Base-by-base conservation (phyloP, 2,888 invertebrate genomes). In the Volucella inanis region DNA sequence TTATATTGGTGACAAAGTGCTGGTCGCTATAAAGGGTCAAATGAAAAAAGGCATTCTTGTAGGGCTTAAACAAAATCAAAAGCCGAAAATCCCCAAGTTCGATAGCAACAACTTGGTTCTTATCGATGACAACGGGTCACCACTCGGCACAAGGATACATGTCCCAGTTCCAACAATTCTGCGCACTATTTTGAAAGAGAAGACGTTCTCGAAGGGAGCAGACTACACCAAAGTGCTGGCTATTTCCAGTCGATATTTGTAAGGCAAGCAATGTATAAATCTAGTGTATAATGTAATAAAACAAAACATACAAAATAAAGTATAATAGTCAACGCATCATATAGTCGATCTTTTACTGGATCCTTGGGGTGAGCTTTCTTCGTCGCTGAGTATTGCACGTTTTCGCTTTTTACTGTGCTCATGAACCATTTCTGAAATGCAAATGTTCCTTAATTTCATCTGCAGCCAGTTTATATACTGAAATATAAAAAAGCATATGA, bases 91-190 rank as follows among this genome's bases (percentile, higher is more conserved):
- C 47, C 98, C 99, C 0, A 96, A 96, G 90, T 98, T 97, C 91
- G 99, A 99, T 91, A 97, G 96, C 89, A 99, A 99, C 91, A 99
- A 99, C 92, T 93, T 99, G 71, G 99, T 99, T 0, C 93, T 99
- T 0, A 96, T 99, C 52, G 98, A 99, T 90, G 98, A 99, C 89
- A 96, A 94, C 89, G 99, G 99, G 15, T 96, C 96, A 12, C 99
- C 99, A 0, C 92, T 99, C 3, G 99, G 99, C 15, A 99, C 97
- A 1, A 94, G 99, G 88, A 98, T 99, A 88, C 96, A 97, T 89
- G 98, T 97, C 1, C 99, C 99, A 0, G 96, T 99, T 84, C 99
- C 99, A 0, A 96, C 97, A 3, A 94, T 96, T 82, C 93, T 99
- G 62, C 93, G 98, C 71, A 97, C 96, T 10, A 95, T 97, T 83